Evolutionary conservation across 2,888 invertebrate genomes (phyloP), one percentile per base, ranked within the genome.

Genomic region (Argynnis bischoffii): DNA sequence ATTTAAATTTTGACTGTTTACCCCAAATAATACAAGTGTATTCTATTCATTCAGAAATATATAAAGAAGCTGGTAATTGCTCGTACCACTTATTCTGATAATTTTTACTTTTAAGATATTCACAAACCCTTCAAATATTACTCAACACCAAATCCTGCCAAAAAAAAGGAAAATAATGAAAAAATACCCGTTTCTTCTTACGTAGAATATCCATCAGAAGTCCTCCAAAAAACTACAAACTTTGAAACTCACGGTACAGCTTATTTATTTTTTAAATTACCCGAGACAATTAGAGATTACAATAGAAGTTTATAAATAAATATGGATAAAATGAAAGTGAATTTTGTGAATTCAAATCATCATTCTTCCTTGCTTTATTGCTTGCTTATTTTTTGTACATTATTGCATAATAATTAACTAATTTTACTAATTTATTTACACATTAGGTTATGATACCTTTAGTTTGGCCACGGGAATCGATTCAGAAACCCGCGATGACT

Each of bases 191-290:
- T 79, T 2, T 72, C 80, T 0, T 89, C 89, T 0, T 89, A 86
- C 70, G 80, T 81, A 0, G 86, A 88, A 2, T 90, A 83, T 66
- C 77, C 82, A 0, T 91, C 91, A 0, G 91, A 91, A 72, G 72
- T 88, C 18, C 72, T 88, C 6, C 87, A 91, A 69, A 86, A 79
- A 73, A 89, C 88, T 8, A 91, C 89, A 0, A 87, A 90, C 73
- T 89, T 90, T 68, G 90, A 89, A 77, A 71, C 70, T 47, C 79
- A 85, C 70, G 82, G 84, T 85, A 78, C 71, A 55, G 16, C 48
- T 53, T 18, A 51, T 5, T 8, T 26, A 26, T 26, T 26, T 26
- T 4, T 5, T 26, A 26, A 26, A 4, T 26, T 4, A 26, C 3
- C 26, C 4, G 4, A 26, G 4, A 26, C 26, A 26, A 26, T 26